These are phyloP conservation scores for Erannis defoliaria DNA, from an alignment of 2,888 invertebrate genomes.

Conservation along the genomic window DNA sequence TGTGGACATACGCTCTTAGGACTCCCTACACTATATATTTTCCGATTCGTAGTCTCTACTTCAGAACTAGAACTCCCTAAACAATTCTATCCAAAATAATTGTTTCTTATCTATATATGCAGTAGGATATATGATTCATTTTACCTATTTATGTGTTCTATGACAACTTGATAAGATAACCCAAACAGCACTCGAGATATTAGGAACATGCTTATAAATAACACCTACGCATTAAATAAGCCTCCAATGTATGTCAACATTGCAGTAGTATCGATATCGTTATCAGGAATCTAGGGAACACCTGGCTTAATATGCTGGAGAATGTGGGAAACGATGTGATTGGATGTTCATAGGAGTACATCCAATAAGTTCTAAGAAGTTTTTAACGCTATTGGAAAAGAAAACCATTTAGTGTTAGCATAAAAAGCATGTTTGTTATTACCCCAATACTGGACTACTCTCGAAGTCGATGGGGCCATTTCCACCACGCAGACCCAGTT, in stretches of 20 bases:
- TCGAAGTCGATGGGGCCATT: too few species aligned
- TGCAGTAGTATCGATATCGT: neutral
- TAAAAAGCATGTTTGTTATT: too few species aligned
- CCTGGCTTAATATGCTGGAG: neutral
- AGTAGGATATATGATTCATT: constrained; percentile 15
- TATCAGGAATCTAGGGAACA: neutral
- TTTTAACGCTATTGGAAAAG: too few species aligned
- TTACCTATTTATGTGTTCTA: constrained; percentile 18
- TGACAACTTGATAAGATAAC: constrained; percentile 26
- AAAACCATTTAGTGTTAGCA: too few species aligned
- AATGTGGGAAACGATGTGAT: neutral
- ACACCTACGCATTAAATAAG: constrained; percentile 16
- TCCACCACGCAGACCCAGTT: too few species aligned
- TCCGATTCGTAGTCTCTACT: too few species aligned
- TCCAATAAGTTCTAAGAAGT: too few species aligned
- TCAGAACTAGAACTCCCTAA: too few species aligned
- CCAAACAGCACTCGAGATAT: constrained; percentile 23
- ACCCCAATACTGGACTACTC: too few species aligned
- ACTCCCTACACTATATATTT: too few species aligned
- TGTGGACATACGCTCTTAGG: too few species aligned
- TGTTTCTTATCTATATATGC: constrained; percentile 1
- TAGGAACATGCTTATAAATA: constrained; percentile 15
- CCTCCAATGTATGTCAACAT: constrained; percentile 3
- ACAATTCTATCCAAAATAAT: neutral
- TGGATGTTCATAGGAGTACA: too few species aligned